Evolutionary conservation across 2,888 invertebrate species (phyloP).

Genomic region (Hofmannophila pseudospretella): DNA sequence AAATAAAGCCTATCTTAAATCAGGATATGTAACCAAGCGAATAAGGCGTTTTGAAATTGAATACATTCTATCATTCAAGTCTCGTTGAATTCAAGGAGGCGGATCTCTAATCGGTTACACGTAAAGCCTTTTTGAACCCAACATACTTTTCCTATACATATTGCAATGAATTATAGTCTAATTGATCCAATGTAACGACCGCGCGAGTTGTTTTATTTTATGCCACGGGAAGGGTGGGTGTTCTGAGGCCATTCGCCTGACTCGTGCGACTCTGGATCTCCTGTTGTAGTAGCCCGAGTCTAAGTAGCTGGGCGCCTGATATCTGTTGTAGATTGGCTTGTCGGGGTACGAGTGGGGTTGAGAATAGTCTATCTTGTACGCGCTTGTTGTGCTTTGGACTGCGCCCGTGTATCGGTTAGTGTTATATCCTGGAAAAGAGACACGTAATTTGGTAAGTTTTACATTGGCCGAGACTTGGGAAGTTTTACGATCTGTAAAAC

Average conservation of each 20-base stretch:
- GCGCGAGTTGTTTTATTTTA: slow-evolving; percentile 83
- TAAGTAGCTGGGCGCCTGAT: slow-evolving; percentile 54
- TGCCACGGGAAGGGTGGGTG: slow-evolving; percentile 88
- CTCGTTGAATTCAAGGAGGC: slow-evolving; percentile 70
- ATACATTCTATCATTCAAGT: slow-evolving; percentile 36
- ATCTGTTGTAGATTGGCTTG: slow-evolving; percentile 68
- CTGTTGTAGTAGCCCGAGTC: slow-evolving; percentile 64
- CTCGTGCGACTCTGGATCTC: slow-evolving; percentile 56
- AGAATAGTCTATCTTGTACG: slow-evolving; percentile 73
- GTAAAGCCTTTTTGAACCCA: slow-evolving; percentile 57
- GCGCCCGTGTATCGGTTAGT: slow-evolving; percentile 53
- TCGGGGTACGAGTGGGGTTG: slow-evolving; percentile 62
- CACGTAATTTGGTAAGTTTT: too few relatives aligned
- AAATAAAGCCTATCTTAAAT: slow-evolving; percentile 12
- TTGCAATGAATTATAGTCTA: slow-evolving; percentile 15
- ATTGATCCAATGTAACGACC: slow-evolving; percentile 82
- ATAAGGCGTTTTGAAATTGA: slow-evolving; percentile 37
- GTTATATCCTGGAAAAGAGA: slow-evolving; percentile 62
- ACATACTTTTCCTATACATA: slow-evolving; percentile 48
- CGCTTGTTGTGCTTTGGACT: slow-evolving; percentile 64
- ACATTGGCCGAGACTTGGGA: too few relatives aligned
- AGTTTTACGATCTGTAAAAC: too few relatives aligned
- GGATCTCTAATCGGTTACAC: slow-evolving; percentile 22
- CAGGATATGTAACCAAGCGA: slow-evolving; percentile 38
- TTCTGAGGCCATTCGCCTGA: slow-evolving; percentile 56